A percentile compares a stretch with the other conserved stretches of the same genome.
These are phyloP conservation scores for Tauraco hartlaubi DNA, from an alignment of 2,797 vertebrate genomes.

Conservation along the genomic window DNA sequence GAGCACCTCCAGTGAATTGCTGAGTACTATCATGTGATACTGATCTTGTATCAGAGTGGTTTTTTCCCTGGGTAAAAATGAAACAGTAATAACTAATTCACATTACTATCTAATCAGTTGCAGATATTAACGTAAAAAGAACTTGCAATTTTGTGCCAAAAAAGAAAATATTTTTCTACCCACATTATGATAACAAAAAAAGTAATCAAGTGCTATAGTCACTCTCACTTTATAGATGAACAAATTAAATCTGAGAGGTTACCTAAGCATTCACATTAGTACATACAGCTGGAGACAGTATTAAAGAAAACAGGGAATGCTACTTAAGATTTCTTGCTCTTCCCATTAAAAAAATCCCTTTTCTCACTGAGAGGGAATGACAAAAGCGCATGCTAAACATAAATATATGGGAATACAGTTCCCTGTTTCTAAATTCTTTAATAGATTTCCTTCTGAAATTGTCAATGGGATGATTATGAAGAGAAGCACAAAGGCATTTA, in stretches of 20 bases:
- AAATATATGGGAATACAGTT: background rate
- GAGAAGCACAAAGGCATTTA: slow-evolving; percentile 12
- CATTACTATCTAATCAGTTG: background rate
- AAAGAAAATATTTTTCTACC: background rate
- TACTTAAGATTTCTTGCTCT: background rate
- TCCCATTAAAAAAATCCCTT: background rate
- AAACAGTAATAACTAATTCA: background rate
- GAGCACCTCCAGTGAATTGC: background rate
- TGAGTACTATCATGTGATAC: background rate
- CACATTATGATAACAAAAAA: background rate
- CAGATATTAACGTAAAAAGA: background rate
- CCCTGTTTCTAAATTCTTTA: background rate
- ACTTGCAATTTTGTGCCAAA: background rate
- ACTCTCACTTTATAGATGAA: background rate
- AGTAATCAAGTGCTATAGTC: background rate
- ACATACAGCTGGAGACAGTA: background rate
- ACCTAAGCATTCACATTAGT: background rate
- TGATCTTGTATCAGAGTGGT: background rate
- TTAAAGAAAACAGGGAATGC: background rate
- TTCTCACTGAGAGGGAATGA: background rate
- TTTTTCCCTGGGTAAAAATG: background rate
- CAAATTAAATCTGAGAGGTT: background rate
- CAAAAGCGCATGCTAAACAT: background rate
- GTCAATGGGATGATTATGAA: background rate
- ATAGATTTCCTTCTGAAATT: background rate